These are phyloP conservation scores for Gobius niger DNA, from an alignment of 2,113 vertebrate genomes.

Conservation along the genomic window DNA sequence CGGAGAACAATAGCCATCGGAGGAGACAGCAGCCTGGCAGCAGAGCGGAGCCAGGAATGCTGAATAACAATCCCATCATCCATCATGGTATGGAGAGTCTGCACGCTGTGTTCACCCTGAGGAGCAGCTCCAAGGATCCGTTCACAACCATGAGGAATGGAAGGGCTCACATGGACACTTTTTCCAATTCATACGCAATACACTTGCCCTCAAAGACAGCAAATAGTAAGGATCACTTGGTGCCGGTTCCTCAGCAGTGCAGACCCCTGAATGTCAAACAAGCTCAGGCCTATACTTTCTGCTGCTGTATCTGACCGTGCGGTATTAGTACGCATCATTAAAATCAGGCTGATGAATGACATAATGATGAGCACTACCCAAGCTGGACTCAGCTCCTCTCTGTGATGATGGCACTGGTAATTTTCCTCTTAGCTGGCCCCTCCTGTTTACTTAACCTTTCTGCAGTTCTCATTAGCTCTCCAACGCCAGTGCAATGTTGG, in stretches of 20 bases:
- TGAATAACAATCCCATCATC: constrained; percentile 80
- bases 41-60: constrained; percentile 72
- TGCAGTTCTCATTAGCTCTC: constrained; percentile 77
- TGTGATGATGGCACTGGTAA: constrained; percentile 68
- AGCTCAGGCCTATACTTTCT: constrained; percentile 22
- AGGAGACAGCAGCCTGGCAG: constrained; percentile 78
- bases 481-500: constrained; percentile 63
- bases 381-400: constrained; percentile 47
- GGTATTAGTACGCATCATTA: constrained; percentile 68
- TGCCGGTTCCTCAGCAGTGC: constrained; percentile 5
- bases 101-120: constrained; percentile 65
- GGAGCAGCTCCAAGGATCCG: constrained; percentile 65
- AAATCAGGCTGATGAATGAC: constrained; percentile 70
- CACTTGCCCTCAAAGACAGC: constrained; percentile 20
- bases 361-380: constrained; percentile 65
- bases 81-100: constrained; percentile 75
- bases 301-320: constrained; percentile 48
- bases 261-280: constrained; percentile 27
- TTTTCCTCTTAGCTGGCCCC: constrained; percentile 70
- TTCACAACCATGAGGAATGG: constrained; percentile 55
- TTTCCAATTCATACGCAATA: constrained; percentile 9
- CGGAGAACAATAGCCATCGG: constrained; percentile 77
- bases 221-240: constrained; percentile 17
- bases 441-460: constrained; percentile 83
- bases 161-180: constrained; percentile 40